A percentile compares a stretch with the other conserved stretches of the same genome.
phyloP scores from a whole-genome alignment of 2,888 invertebrate genomes.

The Poecilobothrus nobilitatus region DNA sequence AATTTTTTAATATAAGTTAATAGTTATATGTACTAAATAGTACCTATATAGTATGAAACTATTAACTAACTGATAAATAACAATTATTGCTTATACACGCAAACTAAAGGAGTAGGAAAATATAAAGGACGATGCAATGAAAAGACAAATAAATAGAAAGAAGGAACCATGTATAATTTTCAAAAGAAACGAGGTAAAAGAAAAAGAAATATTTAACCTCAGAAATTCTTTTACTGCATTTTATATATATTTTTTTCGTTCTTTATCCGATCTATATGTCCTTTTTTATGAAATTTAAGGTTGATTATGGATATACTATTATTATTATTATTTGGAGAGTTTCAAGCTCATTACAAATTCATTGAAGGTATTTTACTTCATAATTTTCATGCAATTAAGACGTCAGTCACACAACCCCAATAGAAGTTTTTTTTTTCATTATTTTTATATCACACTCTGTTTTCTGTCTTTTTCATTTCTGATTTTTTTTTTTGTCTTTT shows the following conservation, averaged over 20 bases:
- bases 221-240: neutral
- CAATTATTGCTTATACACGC: too few species aligned
- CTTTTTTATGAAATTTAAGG: too few species aligned
- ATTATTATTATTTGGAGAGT: neutral
- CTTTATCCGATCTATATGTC: too few species aligned
- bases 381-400: slow-evolving; percentile 6
- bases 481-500: neutral
- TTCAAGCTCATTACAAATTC: neutral
- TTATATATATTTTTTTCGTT: too few species aligned
- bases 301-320: too few species aligned
- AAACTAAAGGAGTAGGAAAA: too few species aligned
- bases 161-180: neutral
- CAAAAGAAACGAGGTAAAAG: neutral
- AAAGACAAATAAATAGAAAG: neutral
- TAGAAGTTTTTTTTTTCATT: neutral
- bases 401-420: slow-evolving; percentile 4
- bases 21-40: too few species aligned
- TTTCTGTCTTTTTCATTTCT: neutral
- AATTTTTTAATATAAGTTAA: too few species aligned
- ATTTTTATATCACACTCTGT: too few species aligned
- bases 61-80: too few species aligned
- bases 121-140: neutral
- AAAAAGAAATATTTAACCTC: neutral
- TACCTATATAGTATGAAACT: too few species aligned
- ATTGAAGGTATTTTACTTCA: neutral